phyloP scores from a whole-genome alignment of 2,113 vertebrate genomes.

The Phaetusa simplex region DNA sequence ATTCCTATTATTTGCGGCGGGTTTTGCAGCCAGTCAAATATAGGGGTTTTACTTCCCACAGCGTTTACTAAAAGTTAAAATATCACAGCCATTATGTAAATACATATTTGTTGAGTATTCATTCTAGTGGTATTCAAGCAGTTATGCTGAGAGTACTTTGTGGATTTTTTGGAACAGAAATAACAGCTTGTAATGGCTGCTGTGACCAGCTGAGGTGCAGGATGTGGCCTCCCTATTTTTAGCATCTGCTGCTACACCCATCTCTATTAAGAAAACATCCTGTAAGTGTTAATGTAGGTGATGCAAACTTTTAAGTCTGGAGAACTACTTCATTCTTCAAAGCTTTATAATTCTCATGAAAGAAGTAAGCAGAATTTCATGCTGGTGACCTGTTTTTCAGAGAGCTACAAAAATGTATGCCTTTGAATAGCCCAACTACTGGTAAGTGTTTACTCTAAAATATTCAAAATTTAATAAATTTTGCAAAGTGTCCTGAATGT shows the following conservation, averaged over 20 bases:
- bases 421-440: neutral
- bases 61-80: neutral
- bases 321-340: neutral
- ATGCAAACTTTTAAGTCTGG: neutral
- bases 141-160: neutral
- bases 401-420: neutral
- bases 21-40: neutral
- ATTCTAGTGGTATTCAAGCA: neutral
- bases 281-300: neutral
- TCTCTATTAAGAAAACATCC: slow-evolving; percentile 6
- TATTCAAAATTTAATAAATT: neutral
- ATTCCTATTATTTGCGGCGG: neutral
- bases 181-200: neutral
- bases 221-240: slow-evolving; percentile 36
- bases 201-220: neutral
- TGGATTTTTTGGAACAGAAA: neutral
- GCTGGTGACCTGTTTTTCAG: neutral
- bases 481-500: neutral
- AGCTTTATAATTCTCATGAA: neutral
- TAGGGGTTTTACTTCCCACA: neutral
- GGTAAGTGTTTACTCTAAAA: neutral
- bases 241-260: neutral
- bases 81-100: neutral
- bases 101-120: neutral
- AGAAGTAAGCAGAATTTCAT: neutral